phyloP scores from a whole-genome alignment of 2,888 invertebrate species.

The Drosophila subquinaria region DNA sequence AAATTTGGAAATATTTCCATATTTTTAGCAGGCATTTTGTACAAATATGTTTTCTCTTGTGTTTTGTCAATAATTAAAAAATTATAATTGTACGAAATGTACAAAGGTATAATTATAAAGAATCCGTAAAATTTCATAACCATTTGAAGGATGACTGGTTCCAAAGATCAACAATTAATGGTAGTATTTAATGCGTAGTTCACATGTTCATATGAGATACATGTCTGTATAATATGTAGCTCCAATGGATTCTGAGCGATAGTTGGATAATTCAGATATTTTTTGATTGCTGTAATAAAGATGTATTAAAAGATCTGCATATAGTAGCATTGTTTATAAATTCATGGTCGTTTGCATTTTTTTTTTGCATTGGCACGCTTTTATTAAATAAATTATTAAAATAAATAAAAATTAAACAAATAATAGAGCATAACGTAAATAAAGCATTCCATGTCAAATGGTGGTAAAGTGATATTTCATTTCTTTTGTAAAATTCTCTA shows the following conservation, averaged over 20 bases:
- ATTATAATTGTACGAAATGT: not conserved
- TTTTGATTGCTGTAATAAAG: conserved; percentile 52
- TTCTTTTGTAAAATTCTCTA: conserved; percentile 27
- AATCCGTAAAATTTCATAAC: conserved; percentile 4
- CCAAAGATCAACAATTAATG: conserved; percentile 31
- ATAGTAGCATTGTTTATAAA: conserved; percentile 48
- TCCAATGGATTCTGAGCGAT: conserved; percentile 31
- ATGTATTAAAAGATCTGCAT: conserved; percentile 49
- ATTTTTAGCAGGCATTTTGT: not conserved
- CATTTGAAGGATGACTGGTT: conserved; percentile 4
- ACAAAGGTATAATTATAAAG: not conserved
- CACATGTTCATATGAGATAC: conserved; percentile 9
- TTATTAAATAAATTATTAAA: conserved; percentile 62
- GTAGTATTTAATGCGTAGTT: conserved; percentile 4
- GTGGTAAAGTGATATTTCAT: conserved; percentile 34
- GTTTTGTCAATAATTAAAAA: conserved; percentile 3
- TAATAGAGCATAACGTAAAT: conserved; percentile 68
- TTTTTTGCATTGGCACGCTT: conserved; percentile 33
- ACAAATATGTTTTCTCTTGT: not conserved
- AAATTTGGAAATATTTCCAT: not conserved
- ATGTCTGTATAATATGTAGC: conserved; percentile 18
- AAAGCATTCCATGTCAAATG: conserved; percentile 56
- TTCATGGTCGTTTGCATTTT: conserved; percentile 44
- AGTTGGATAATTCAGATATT: conserved; percentile 21
- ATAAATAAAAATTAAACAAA: conserved; percentile 69